Evolutionary conservation across 2,888 invertebrate genomes (phyloP).

Genomic region (Artemia sinica): DNA sequence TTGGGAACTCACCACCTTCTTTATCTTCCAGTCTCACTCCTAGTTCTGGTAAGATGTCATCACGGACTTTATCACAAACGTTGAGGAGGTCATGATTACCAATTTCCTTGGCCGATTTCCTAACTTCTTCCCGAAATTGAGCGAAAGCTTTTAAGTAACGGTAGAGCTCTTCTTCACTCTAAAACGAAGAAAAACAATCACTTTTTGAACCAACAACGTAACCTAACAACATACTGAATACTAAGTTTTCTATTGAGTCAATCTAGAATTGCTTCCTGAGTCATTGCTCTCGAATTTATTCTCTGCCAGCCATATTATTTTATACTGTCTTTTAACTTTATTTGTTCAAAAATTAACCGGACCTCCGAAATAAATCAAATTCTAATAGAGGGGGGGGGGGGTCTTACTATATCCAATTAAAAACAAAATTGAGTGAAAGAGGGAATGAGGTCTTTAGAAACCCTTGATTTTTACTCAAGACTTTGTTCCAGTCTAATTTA

Average conservation of each 20-base stretch:
- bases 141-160: slow-evolving; percentile 73
- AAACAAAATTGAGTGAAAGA: too few relatives aligned
- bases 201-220: background rate
- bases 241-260: background rate
- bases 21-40: slow-evolving; percentile 88
- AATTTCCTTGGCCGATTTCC: slow-evolving; percentile 45
- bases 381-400: too few relatives aligned
- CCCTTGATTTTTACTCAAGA: too few relatives aligned
- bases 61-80: slow-evolving; percentile 73
- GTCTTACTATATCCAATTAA: too few relatives aligned
- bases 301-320: too few relatives aligned
- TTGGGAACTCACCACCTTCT: slow-evolving; percentile 39
- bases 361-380: too few relatives aligned
- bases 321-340: too few relatives aligned
- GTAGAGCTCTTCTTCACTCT: slow-evolving; percentile 61
- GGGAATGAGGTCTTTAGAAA: too few relatives aligned
- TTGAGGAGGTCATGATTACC: slow-evolving; percentile 52
- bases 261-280: background rate
- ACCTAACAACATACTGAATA: background rate
- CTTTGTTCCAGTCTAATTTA: too few relatives aligned
- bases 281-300: too few relatives aligned
- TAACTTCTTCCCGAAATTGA: slow-evolving; percentile 61
- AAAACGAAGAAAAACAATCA: slow-evolving; percentile 22
- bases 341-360: too few relatives aligned
- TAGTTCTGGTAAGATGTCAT: slow-evolving; percentile 65